Evolutionary conservation across 2,113 vertebrate genomes (phyloP), one percentile per base, ranked within the genome.

Genomic region (Eupsittula cactorum): DNA sequence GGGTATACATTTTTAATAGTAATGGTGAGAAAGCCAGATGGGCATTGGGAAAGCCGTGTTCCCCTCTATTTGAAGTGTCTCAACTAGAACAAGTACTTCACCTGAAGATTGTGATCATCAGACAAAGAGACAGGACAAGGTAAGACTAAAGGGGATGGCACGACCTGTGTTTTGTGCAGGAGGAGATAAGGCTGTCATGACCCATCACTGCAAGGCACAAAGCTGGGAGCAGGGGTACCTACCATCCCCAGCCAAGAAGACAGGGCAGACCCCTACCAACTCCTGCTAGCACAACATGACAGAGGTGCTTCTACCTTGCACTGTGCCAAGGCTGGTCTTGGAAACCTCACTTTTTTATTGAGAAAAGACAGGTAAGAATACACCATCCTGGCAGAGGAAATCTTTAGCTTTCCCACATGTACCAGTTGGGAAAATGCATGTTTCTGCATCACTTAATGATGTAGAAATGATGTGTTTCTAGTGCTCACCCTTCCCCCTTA

Each of bases 131-230:
- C 7, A 62, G 50, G 31, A 29, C 17, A 21, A 16, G 17, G 3
- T 28, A 35, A 77, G 55, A 7, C 7, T 35, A 21, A 41, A 0
- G 0, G 27, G n/a, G 27, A 37, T 33, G 41, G 24, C 24, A 35
- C 28, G 55, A 23, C 13, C 73, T 9, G 8, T 0, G 0, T 35
- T 39, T 31, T 65, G 29, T 15, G 9, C 35, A 31, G 29, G 25
- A 59, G 74, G 37, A 91, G 25, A 52, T 27, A 50, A 0, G 0
- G 11, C 35, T 86, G 67, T 16, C 33, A 42, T 35, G 28, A 63
- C 8, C 41, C 64, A 69, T 13, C 9, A 6, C 25, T 16, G 70
- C 60, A 33, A 59, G 35, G 55, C 31, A 75, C 59, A 71, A 29
- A 80, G n/a, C 39, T 3, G 2, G 53, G 52, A 44, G 84, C 41